phyloP scores from a whole-genome alignment of 2,888 invertebrate genomes.

The Calliopum simillimum region DNA sequence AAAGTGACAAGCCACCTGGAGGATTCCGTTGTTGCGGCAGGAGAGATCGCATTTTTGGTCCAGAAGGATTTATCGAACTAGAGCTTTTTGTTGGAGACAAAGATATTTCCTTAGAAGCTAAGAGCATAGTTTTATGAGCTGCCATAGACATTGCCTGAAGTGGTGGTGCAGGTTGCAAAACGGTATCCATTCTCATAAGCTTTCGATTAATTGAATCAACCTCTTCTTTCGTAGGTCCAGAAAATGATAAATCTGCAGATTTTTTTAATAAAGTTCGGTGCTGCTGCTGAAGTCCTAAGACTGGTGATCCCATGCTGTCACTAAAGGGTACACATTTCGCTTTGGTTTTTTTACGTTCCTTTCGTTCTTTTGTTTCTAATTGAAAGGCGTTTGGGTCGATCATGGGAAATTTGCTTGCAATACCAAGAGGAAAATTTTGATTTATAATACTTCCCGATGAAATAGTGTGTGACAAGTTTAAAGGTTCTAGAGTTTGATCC shows the following conservation, averaged over 20 bases:
- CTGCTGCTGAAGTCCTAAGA: background rate
- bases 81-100: conserved; percentile 21
- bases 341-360: conserved; percentile 56
- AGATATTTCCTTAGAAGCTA: background rate
- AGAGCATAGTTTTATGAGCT: background rate
- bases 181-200: conserved; percentile 67
- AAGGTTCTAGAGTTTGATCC: conserved; percentile 42
- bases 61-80: conserved; percentile 26
- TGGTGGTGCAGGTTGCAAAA: conserved; percentile 54
- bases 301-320: background rate
- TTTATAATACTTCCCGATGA: conserved; percentile 34
- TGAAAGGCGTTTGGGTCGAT: conserved; percentile 22
- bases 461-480: conserved; percentile 45
- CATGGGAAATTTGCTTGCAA: conserved; percentile 44
- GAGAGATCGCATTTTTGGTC: conserved; percentile 38
- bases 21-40: conserved; percentile 11
- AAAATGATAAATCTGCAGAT: background rate
- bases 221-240: conserved; percentile 51
- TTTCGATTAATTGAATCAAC: conserved; percentile 61
- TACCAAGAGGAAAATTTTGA: conserved; percentile 42
- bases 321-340: conserved; percentile 33
- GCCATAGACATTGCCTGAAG: conserved; percentile 43
- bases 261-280: background rate
- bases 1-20: conserved; percentile 1
- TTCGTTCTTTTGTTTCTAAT: conserved; percentile 50